Evolutionary conservation across 2,888 invertebrate species (phyloP), one percentile per base, ranked within the genome.

Genomic region (Lamproptera curius): DNA sequence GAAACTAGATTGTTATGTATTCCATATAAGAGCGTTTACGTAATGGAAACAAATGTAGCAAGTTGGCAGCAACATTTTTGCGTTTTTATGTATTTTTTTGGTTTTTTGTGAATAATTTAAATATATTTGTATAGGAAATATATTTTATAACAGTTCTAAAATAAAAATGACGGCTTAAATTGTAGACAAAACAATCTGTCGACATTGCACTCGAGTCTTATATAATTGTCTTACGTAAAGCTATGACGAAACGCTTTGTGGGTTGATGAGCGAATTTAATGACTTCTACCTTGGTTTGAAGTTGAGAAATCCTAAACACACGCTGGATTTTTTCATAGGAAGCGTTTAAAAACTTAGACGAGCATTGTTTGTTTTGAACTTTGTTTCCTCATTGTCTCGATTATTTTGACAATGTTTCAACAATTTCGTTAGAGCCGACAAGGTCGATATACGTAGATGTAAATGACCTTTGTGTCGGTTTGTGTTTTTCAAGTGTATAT

Each of bases 181-280:
- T 41, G 20, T 42, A 42, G 31, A 42, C 33, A 42, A 28, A 46
- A 46, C 33, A 53, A 40, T 38, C 37, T 42, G 49, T 48, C 52
- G 58, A 52, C 58, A 52, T 54, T 57, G 59, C 52, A 58, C 55
- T 52, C 50, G 51, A 44, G 37, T 23, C 37, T 33, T 84, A 80
- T 72, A 76, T 82, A 83, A 85, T 65, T 59, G 48, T 51, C 68
- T 85, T 86, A 79, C 71, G 76, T 83, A 82, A 84, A 57, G 39
- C 57, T 51, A 63, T 83, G 74, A 74, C 70, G 80, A 81, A 79
- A 84, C 61, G 48, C 50, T 56, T 59, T 57, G 63, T 71, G 67
- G 49, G 41, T 40, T 50, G 73, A 76, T 75, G 69, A 73, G 67
- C 69, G 65, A 67, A 73, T 68, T 70, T 70, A 74, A 75, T 63